Conservation (phyloP, 2,113 vertebrate species). For the Benitochromis conjunctus region DNA sequence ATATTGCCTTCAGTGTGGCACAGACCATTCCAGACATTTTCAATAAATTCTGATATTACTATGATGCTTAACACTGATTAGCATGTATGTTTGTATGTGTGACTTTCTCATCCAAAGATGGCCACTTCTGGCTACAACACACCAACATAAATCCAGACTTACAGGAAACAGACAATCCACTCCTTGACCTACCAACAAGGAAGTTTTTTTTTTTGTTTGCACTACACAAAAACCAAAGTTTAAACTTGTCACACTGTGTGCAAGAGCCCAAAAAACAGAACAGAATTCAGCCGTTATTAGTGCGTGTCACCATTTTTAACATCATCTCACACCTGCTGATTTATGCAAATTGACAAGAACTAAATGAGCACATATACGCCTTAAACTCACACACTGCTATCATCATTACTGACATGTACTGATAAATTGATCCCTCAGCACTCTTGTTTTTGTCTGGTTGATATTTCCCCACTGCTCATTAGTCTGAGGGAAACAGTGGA, state of each 20-base stretch:
- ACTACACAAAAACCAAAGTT: background rate
- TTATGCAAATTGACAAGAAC: background rate
- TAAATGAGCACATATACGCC: background rate
- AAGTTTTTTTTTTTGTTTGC: background rate
- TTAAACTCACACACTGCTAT: background rate
- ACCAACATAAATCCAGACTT: background rate
- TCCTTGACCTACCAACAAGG: background rate
- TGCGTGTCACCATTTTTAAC: too few species aligned
- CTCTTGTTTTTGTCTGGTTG: slow-evolving; percentile 42
- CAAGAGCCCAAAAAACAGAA: background rate
- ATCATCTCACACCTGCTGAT: background rate
- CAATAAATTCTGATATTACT: background rate
- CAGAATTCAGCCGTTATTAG: too few species aligned
- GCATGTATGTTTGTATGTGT: background rate
- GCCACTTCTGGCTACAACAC: background rate
- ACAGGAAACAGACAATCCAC: background rate
- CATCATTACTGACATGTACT: slow-evolving; percentile 10
- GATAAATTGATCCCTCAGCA: slow-evolving; percentile 65
- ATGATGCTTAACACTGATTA: background rate
- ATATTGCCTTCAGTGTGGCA: background rate
- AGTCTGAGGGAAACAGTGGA: background rate
- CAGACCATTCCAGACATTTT: background rate
- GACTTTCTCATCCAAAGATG: background rate
- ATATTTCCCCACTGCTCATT: slow-evolving; percentile 37
- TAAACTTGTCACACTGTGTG: background rate